These are phyloP conservation scores for Neoaliturus tenellus DNA, from an alignment of 2,888 invertebrate species.

Conservation along the genomic window DNA sequence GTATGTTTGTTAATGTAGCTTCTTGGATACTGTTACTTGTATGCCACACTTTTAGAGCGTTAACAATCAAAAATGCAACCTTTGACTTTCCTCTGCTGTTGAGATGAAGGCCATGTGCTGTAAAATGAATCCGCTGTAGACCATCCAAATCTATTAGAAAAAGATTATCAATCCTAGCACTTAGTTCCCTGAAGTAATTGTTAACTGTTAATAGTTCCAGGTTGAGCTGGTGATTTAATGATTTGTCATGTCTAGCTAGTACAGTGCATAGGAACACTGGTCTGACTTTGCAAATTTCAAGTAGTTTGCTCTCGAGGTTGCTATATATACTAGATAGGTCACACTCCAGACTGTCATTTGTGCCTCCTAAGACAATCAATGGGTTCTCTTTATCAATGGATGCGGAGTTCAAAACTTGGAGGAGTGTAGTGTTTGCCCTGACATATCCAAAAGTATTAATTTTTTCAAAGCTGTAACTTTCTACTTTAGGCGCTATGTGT, in stretches of 20 bases:
- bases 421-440: background rate
- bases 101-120: background rate
- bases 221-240: background rate
- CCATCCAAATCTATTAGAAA: background rate
- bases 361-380: background rate
- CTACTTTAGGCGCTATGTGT: background rate
- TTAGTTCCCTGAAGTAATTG: background rate
- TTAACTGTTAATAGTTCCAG: background rate
- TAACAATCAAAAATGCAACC: background rate
- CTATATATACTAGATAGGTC: background rate
- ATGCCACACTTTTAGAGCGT: background rate
- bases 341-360: background rate
- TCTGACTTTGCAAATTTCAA: background rate
- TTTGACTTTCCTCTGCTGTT: background rate
- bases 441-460: constrained; percentile 9
- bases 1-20: background rate
- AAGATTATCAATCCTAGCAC: background rate
- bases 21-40: background rate
- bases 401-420: background rate
- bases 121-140: background rate
- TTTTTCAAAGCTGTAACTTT: background rate
- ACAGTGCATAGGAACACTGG: background rate
- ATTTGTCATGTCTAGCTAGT: background rate
- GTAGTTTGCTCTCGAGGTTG: background rate
- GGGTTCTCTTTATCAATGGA: background rate